phyloP scores from a whole-genome alignment of 2,113 vertebrate genomes.

The crab-eating macaque (Macaca fascicularis) region DNA sequence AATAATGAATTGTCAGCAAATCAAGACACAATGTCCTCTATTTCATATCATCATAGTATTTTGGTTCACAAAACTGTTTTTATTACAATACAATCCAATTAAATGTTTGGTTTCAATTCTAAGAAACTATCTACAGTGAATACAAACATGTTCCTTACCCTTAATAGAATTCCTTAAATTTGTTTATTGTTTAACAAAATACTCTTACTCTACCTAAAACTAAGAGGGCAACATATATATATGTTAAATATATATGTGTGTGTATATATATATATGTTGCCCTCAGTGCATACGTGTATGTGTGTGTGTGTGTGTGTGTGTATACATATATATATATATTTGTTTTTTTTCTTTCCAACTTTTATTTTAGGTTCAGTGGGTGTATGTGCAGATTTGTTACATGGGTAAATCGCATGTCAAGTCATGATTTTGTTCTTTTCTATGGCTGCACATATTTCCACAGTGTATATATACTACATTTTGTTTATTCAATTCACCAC shows the following conservation, averaged over 20 bases:
- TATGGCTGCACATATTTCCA: too few species aligned
- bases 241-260: too few species aligned
- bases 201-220: not conserved
- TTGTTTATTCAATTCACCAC: too few species aligned
- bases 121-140: not conserved
- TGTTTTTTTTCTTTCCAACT: too few species aligned
- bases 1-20: conserved; percentile 17
- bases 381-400: too few species aligned
- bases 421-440: too few species aligned
- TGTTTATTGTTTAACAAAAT: not conserved
- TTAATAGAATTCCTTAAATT: not conserved
- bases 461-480: too few species aligned
- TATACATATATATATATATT: too few species aligned
- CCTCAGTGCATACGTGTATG: too few species aligned
- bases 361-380: too few species aligned
- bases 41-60: not conserved
- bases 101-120: not conserved
- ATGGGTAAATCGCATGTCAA: too few species aligned
- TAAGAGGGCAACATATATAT: not conserved
- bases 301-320: fast-evolving
- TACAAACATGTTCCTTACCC: not conserved
- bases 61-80: not conserved
- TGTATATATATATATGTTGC: too few species aligned
- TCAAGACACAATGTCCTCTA: not conserved
- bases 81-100: not conserved